Conservation (phyloP, 2,888 invertebrate species). For the Gymnocheta viridis region DNA sequence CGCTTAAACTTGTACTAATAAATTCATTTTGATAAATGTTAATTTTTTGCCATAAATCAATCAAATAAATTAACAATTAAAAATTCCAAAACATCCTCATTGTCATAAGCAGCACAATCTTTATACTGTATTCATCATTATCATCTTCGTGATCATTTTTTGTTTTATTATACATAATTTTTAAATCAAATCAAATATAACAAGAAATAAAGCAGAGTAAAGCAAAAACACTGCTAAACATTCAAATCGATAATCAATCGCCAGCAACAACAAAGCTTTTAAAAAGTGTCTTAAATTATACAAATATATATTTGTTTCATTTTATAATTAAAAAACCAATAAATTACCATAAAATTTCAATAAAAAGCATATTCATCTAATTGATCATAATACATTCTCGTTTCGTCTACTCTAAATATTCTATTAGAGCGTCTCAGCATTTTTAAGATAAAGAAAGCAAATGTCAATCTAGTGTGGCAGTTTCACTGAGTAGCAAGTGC, state of each 20-base stretch:
- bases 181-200: slow-evolving; percentile 41
- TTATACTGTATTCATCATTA: not conserved
- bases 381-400: slow-evolving; percentile 62
- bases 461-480: slow-evolving; percentile 6
- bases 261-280: not conserved
- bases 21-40: slow-evolving; percentile 68
- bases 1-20: slow-evolving; percentile 66
- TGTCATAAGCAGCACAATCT: slow-evolving; percentile 22
- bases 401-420: not conserved
- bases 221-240: not conserved
- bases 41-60: slow-evolving; percentile 71
- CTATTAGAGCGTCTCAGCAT: not conserved
- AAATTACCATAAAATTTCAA: slow-evolving; percentile 63
- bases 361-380: slow-evolving; percentile 67
- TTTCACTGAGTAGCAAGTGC: slow-evolving; percentile 2
- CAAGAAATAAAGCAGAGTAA: slow-evolving; percentile 36
- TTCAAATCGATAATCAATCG: slow-evolving; percentile 41
- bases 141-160: slow-evolving; percentile 20
- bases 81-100: slow-evolving; percentile 55
- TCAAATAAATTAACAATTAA: slow-evolving; percentile 72
- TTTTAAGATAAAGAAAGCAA: not conserved
- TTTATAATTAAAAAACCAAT: slow-evolving; percentile 50
- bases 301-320: slow-evolving; percentile 16
- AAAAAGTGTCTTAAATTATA: slow-evolving; percentile 26
- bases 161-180: slow-evolving; percentile 5